A percentile compares a stretch with the other conserved stretches of the same genome.
phyloP scores from a whole-genome alignment of 2,113 vertebrate genomes.

The Paradisaea rubra region DNA sequence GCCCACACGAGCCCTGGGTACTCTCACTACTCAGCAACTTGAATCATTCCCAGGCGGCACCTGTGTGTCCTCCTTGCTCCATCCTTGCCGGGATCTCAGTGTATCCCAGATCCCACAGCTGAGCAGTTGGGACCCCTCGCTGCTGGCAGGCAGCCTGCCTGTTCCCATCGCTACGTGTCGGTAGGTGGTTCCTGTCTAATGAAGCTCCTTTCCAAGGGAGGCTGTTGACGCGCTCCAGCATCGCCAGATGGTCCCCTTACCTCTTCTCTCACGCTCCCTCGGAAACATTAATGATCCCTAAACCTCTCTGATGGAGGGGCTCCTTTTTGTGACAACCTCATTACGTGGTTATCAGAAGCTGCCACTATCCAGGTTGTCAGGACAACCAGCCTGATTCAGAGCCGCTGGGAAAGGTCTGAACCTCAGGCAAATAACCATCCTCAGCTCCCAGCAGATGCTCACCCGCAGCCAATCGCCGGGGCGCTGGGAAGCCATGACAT shows the following conservation, averaged over 20 bases:
- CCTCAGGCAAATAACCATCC: conserved; percentile 83
- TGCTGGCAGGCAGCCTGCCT: conserved; percentile 4
- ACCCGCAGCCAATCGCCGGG: conserved; percentile 77
- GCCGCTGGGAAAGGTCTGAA: conserved; percentile 80
- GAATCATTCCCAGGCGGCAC: neutral
- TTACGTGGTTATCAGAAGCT: conserved; percentile 74
- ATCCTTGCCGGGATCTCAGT: neutral
- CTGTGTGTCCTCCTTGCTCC: neutral
- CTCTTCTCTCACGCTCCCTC: conserved; percentile 8
- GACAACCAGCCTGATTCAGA: conserved; percentile 88
- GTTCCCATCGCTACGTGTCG: neutral
- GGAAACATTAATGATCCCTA: conserved; percentile 37
- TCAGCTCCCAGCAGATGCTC: conserved; percentile 87
- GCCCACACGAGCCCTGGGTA: accelerated
- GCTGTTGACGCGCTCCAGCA: neutral
- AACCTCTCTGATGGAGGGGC: conserved; percentile 32
- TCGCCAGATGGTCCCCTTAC: neutral
- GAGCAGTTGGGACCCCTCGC: neutral
- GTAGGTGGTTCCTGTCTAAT: conserved; percentile 26
- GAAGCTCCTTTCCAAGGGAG: conserved; percentile 8
- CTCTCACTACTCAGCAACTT: neutral
- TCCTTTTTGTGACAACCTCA: conserved; percentile 74
- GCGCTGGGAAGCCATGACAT: conserved; percentile 83
- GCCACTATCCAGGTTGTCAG: conserved; percentile 86
- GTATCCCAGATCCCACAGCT: neutral